Percentiles rank a stretch among this genome's conserved stretches.
Conservation (phyloP, 2,888 invertebrate genomes). For the Halictus quadricinctus region DNA sequence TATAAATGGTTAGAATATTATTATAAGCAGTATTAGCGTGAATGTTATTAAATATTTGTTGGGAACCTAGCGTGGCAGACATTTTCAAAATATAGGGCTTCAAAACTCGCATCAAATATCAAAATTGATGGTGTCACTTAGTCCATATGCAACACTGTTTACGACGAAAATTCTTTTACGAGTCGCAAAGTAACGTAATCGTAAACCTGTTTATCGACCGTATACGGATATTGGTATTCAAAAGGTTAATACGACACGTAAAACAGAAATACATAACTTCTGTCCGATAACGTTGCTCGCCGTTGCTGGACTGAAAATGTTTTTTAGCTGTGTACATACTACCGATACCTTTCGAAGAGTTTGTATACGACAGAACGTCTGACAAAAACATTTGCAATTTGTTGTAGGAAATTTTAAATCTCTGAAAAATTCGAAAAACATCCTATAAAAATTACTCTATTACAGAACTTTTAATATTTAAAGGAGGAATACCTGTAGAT, state of each 20-base stretch:
- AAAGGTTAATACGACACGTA: conserved; percentile 11
- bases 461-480: no score
- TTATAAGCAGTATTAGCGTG: no score
- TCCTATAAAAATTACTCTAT: not conserved
- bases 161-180: conserved; percentile 23
- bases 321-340: not conserved
- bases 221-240: conserved; percentile 21
- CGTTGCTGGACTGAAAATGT: not conserved
- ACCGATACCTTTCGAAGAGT: not conserved
- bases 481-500: no score
- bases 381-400: not conserved
- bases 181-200: conserved; percentile 16
- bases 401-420: not conserved
- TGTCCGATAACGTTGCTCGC: not conserved
- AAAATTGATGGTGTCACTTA: conserved; percentile 1
- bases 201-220: conserved; percentile 29
- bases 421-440: not conserved
- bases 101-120: conserved; percentile 8
- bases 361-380: not conserved
- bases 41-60: not conserved
- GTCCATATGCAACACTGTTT: conserved; percentile 17
- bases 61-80: not conserved
- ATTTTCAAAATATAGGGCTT: not conserved
- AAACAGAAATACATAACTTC: conserved; percentile 5
- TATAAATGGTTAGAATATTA: not conserved